These are phyloP conservation scores for Crotophaga sulcirostris DNA, from an alignment of 2,113 vertebrate species.

Conservation along the genomic window DNA sequence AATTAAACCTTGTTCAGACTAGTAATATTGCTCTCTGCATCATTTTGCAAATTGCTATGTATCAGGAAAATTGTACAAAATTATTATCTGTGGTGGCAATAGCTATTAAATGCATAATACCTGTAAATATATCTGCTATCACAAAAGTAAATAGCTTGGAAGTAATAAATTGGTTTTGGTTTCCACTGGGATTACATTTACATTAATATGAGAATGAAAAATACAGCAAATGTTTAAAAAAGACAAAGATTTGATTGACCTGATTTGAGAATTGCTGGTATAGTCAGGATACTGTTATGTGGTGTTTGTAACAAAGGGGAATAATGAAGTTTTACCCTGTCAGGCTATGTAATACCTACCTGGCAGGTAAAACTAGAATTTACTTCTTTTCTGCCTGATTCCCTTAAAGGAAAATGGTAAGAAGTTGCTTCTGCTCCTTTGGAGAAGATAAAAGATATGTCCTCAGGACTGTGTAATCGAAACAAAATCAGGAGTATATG, in stretches of 20 bases:
- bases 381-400: not conserved
- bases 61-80: constrained; percentile 48
- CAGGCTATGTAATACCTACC: not conserved
- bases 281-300: not conserved
- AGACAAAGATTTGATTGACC: not conserved
- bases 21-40: constrained; percentile 27
- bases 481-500: not conserved
- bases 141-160: constrained; percentile 30
- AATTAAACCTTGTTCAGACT: constrained; percentile 43
- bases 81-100: constrained; percentile 21
- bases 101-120: constrained; percentile 42
- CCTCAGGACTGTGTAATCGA: not conserved
- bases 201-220: not conserved
- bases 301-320: not conserved
- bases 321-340: not conserved
- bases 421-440: not conserved
- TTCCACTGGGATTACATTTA: constrained; percentile 10
- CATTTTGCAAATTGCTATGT: constrained; percentile 60
- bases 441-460: not conserved
- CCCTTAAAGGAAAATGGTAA: not conserved
- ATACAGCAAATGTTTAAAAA: not conserved
- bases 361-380: not conserved
- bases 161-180: not conserved
- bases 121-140: constrained; percentile 44
- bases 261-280: constrained; percentile 16